Base-by-base conservation (phyloP, 92 coral and sea anemone species). In the Heteractis magnifica region DNA sequence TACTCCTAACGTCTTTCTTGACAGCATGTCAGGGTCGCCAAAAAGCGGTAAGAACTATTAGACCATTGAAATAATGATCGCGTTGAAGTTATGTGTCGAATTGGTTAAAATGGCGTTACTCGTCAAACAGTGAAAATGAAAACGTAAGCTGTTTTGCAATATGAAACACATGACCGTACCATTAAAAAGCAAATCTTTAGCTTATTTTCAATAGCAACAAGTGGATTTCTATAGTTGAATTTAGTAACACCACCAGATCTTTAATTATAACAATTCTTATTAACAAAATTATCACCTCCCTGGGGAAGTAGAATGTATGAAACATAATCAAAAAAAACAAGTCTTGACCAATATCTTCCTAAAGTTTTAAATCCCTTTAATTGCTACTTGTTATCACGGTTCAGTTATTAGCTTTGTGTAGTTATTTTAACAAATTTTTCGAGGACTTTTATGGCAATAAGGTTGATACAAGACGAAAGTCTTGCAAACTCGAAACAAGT, bases 21-120 rank as follows among this genome's bases (percentile, higher is more conserved):
- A 49, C 78, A 85, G 16, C 58, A 90, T 90, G 93, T 90, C 93
- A 16, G 81, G 82, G 11, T 90, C 93, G 19, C 93, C 93, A 11
- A 90, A 87, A 77, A 79, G 77, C 70, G 93, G 93, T 90, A 62
- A 80, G 90, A 58, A 55, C 13, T 8, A 58, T 23, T 13, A 68
- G 49, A 68, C 14, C 0, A 9, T 20, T 8, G 3, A 68, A 26
- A 26, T 16, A 26, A 23, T 68, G 11, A 9, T 6, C 48, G 13
- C 49, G 10, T 23, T 68, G 44, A 68, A 68, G 10, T 68, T 15
- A 23, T 4, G n/a, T 82, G 21, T 83, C 72, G 18, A 10, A 26
- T 64, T 49, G 13, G 13, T 21, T 52, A 6, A 10, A 49, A 71
- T 52, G 75, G 16, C 26, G 71, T 64, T 18, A 18, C 20, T 64